A percentile compares a stretch with the other conserved stretches of the same genome.
phyloP scores from a whole-genome alignment of 2,113 vertebrate species.

The Brachionichthys hirsutus region DNA sequence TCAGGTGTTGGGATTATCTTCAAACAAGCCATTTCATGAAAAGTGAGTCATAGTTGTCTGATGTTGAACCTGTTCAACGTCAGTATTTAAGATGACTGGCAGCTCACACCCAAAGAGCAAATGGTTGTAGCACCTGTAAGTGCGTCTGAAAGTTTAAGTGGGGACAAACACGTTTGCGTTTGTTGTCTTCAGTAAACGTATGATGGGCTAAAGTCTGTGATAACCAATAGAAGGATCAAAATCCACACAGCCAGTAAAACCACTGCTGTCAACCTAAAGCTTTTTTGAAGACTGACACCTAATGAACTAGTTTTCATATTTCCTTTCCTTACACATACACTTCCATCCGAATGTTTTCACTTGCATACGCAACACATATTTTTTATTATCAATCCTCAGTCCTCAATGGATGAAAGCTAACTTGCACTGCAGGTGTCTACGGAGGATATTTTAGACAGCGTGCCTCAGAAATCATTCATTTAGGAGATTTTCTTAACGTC shows the following conservation, averaged over 20 bases:
- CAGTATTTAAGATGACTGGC: not conserved
- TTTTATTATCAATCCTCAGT: not conserved
- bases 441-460: not conserved
- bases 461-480: not conserved
- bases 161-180: not conserved
- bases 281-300: no score
- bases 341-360: not conserved
- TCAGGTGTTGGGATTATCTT: not conserved
- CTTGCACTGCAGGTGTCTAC: not conserved
- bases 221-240: no score
- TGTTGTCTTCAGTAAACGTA: no score
- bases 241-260: no score
- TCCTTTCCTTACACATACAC: no score
- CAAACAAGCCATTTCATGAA: conserved; percentile 27
- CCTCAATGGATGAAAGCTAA: not conserved
- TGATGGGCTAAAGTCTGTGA: no score
- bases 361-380: no score
- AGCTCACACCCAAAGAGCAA: not conserved
- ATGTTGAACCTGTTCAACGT: conserved; percentile 14
- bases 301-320: no score
- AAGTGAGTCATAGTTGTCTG: conserved; percentile 21
- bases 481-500: no score
- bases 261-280: no score
- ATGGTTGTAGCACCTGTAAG: conserved; percentile 6
- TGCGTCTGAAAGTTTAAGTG: not conserved